These are phyloP conservation scores for Abramis brama DNA, from an alignment of 2,113 vertebrate genomes.

Conservation along the genomic window DNA sequence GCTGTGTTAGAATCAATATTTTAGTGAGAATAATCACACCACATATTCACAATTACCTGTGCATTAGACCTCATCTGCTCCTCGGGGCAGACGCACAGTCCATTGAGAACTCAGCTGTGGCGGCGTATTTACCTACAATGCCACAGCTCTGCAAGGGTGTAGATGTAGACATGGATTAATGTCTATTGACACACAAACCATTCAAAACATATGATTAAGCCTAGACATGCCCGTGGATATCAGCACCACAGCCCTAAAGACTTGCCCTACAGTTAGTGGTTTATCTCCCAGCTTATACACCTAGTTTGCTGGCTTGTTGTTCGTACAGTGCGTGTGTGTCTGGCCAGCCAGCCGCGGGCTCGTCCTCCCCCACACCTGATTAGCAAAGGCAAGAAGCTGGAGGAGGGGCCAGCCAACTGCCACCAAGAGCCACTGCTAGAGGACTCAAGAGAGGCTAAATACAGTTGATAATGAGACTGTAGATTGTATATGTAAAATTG, in stretches of 20 bases:
- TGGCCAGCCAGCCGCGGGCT: conserved; percentile 10
- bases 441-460: conserved; percentile 19
- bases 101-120: conserved; percentile 18
- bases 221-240: not conserved
- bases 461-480: not conserved
- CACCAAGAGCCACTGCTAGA: conserved; percentile 42
- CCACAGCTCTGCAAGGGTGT: conserved; percentile 13
- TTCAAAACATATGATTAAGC: conserved; percentile 49
- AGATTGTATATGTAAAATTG: not conserved
- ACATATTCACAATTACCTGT: conserved; percentile 21
- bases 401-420: conserved; percentile 57
- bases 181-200: conserved; percentile 44
- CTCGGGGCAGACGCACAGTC: not conserved
- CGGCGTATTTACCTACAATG: conserved; percentile 24
- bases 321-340: conserved; percentile 35
- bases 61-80: not conserved
- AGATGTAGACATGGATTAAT: conserved; percentile 32
- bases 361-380: conserved; percentile 63
- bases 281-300: conserved; percentile 19
- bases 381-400: conserved; percentile 57
- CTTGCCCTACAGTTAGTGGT: conserved; percentile 33
- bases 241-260: conserved; percentile 4
- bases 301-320: conserved; percentile 21
- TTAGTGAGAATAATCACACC: not conserved
- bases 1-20: conserved; percentile 15